Conservation (phyloP, 2,888 invertebrate species). For the Melikaiella ostensackeni region DNA sequence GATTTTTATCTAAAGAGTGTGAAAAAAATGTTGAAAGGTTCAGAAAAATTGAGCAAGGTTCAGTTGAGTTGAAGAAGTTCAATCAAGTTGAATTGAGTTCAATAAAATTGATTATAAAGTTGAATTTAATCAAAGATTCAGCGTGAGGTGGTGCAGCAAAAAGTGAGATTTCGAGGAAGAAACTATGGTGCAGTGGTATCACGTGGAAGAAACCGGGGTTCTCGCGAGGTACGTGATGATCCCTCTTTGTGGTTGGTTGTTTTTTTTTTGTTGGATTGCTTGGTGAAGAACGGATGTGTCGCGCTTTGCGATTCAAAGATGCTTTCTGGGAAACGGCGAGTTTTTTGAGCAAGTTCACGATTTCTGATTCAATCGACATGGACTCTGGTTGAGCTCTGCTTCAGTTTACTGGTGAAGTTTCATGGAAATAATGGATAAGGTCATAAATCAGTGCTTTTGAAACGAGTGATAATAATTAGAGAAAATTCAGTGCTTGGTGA, state of each 20-base stretch:
- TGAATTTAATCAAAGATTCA: neutral
- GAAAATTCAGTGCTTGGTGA: neutral
- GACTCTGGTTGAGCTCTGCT: neutral
- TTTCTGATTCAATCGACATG: neutral
- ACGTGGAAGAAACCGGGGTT: conserved; percentile 36
- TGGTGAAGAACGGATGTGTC: conserved; percentile 18
- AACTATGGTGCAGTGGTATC: conserved; percentile 38
- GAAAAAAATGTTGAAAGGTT: conserved; percentile 3
- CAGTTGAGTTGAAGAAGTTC: neutral
- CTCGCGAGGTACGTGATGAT: conserved; percentile 34
- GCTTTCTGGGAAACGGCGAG: conserved; percentile 22
- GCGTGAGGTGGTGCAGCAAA: conserved; percentile 32
- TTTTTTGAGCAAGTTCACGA: neutral
- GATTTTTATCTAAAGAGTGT: neutral
- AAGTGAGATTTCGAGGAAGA: conserved; percentile 28
- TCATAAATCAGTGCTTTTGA: neutral
- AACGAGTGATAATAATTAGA: neutral
- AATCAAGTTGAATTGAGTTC: neutral
- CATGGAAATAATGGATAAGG: conserved; percentile 15
- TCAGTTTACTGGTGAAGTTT: conserved; percentile 12
- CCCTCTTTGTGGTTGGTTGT: conserved; percentile 20
- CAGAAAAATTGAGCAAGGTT: neutral
- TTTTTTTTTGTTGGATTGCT: neutral
- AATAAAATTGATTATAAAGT: neutral
- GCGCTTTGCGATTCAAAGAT: conserved; percentile 32